Conservation (phyloP, 2,888 invertebrate species). For the Rhamphomyia laevipes region DNA sequence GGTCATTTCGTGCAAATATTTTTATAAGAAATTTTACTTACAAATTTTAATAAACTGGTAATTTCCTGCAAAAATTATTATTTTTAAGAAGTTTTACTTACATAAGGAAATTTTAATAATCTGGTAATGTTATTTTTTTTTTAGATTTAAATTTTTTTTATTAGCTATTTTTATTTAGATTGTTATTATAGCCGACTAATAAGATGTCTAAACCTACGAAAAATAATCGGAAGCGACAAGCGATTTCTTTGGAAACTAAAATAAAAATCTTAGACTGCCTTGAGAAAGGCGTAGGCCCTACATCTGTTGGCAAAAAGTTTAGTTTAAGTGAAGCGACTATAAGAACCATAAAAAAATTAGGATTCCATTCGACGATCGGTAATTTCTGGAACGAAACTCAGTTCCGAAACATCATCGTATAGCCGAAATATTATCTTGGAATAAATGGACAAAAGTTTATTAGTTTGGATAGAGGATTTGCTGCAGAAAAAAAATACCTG, state of each 20-base stretch:
- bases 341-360: slow-evolving; percentile 12
- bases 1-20: too few relatives aligned
- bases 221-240: slow-evolving; percentile 1
- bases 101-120: too few relatives aligned
- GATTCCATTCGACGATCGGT: slow-evolving; percentile 2
- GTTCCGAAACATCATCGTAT: slow-evolving; percentile 8
- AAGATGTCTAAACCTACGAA: slow-evolving; percentile 2
- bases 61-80: too few relatives aligned
- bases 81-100: too few relatives aligned
- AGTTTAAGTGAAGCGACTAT: slow-evolving; percentile 14
- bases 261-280: slow-evolving; percentile 1
- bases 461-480: slow-evolving; percentile 5
- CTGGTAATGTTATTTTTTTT: too few relatives aligned
- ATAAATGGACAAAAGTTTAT: slow-evolving; percentile 3
- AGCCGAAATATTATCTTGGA: slow-evolving; percentile 6
- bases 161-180: too few relatives aligned
- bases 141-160: too few relatives aligned
- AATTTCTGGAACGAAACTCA: slow-evolving; percentile 7
- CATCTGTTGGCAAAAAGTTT: slow-evolving; percentile 15
- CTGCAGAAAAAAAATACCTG: slow-evolving; percentile 4
- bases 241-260: slow-evolving; percentile 5
- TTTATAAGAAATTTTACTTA: too few relatives aligned
- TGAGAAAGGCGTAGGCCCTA: slow-evolving; percentile 10
- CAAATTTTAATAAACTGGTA: too few relatives aligned
- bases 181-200: slow-evolving; percentile 2